Conservation (phyloP, 2,113 vertebrate genomes). For the Microcebus lehilahytsara region DNA sequence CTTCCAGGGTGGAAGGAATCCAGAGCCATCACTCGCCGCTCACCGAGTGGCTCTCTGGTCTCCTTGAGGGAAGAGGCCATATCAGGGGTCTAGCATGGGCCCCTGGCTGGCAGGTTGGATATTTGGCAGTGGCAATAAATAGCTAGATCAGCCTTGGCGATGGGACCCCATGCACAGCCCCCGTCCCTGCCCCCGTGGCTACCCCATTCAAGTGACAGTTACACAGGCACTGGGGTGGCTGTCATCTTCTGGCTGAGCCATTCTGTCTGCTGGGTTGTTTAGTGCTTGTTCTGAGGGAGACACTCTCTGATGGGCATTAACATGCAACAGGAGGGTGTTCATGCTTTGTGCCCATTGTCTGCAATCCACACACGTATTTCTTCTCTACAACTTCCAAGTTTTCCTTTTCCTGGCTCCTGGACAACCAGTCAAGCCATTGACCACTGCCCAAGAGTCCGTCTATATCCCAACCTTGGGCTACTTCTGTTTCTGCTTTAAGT, state of each 20-base stretch:
- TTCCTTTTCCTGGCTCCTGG: background rate
- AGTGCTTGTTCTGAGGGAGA: background rate
- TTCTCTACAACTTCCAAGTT: background rate
- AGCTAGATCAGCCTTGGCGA: background rate
- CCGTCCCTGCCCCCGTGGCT: background rate
- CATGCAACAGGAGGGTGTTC: background rate
- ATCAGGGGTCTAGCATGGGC: background rate
- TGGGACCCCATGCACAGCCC: fast-evolving
- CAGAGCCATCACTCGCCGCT: background rate
- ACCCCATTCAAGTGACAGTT: background rate
- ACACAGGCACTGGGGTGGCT: background rate
- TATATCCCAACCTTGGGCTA: background rate
- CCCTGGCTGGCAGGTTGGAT: background rate
- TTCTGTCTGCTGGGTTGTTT: background rate
- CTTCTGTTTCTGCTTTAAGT: background rate
- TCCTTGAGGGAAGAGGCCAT: background rate
- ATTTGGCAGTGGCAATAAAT: background rate
- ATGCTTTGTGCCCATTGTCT: background rate
- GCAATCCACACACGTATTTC: background rate
- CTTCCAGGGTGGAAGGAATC: background rate
- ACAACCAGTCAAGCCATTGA: background rate
- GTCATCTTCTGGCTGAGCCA: background rate
- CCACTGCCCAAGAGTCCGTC: background rate
- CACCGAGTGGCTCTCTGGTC: background rate
- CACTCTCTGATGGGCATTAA: background rate